These are phyloP conservation scores for Eurytoma californica DNA, from an alignment of 2,888 invertebrate genomes.

Conservation along the genomic window DNA sequence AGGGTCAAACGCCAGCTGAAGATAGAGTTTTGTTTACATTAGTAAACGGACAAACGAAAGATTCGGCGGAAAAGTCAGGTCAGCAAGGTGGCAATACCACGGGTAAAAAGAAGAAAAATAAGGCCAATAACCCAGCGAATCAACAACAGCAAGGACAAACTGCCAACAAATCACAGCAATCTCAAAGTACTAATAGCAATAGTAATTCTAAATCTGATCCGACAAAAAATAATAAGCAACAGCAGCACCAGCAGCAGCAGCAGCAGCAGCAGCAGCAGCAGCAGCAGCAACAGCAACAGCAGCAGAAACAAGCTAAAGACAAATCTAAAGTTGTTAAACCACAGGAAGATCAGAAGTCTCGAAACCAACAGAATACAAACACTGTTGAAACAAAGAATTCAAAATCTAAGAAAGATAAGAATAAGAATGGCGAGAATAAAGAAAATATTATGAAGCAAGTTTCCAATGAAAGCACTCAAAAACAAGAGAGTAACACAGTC, in stretches of 20 bases:
- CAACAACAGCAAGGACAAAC: slow-evolving; percentile 62
- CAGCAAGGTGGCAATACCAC: slow-evolving; percentile 55
- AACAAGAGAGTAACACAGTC: slow-evolving; percentile 55
- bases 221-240: slow-evolving; percentile 65
- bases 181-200: slow-evolving; percentile 56
- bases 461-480: slow-evolving; percentile 37
- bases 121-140: slow-evolving; percentile 62
- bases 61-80: slow-evolving; percentile 62
- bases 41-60: slow-evolving; percentile 78
- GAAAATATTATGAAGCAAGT: slow-evolving; percentile 64
- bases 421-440: slow-evolving; percentile 69
- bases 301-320: slow-evolving; percentile 56
- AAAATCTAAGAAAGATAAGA: slow-evolving; percentile 71
- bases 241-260: slow-evolving; percentile 57
- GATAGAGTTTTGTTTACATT: slow-evolving; percentile 85
- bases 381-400: slow-evolving; percentile 62
- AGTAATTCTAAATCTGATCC: slow-evolving; percentile 54
- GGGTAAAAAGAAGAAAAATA: slow-evolving; percentile 69
- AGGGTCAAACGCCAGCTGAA: slow-evolving; percentile 84
- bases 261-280: slow-evolving; percentile 47
- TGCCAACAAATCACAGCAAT: slow-evolving; percentile 59
- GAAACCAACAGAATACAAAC: slow-evolving; percentile 60
- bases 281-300: slow-evolving; percentile 7
- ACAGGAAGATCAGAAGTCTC: slow-evolving; percentile 60
- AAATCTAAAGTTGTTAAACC: slow-evolving; percentile 64